phyloP scores from a whole-genome alignment of 2,888 invertebrate species.

The Margaritifera margaritifera region DNA sequence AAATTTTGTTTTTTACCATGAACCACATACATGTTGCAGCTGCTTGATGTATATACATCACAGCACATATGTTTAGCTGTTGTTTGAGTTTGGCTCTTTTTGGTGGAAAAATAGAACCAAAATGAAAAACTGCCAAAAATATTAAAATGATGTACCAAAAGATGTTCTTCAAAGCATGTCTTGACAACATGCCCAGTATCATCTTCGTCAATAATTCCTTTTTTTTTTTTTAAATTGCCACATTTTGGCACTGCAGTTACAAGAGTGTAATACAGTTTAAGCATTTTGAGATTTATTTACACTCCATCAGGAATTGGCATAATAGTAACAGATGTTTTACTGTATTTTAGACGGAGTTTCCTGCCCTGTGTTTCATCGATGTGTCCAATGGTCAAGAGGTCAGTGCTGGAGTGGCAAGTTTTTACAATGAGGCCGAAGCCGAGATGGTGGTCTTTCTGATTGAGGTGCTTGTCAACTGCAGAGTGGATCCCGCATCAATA shows the following conservation, averaged over 20 bases:
- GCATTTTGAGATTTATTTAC: background rate
- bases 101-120: too few relatives aligned
- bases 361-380: constrained; percentile 61
- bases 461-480: constrained; percentile 37
- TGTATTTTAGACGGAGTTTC: constrained; percentile 44
- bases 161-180: too few relatives aligned
- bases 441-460: constrained; percentile 57
- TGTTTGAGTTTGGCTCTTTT: too few relatives aligned
- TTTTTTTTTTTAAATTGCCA: too few relatives aligned
- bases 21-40: too few relatives aligned
- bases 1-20: too few relatives aligned
- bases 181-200: too few relatives aligned
- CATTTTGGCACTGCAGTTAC: background rate
- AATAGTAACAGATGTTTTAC: background rate
- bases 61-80: too few relatives aligned
- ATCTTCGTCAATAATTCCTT: too few relatives aligned
- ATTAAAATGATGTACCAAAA: too few relatives aligned
- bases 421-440: constrained; percentile 59
- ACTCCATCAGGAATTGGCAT: background rate
- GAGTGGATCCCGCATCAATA: constrained; percentile 50
- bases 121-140: too few relatives aligned
- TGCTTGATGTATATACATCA: too few relatives aligned
- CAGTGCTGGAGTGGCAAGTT: constrained; percentile 52
- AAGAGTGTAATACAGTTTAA: background rate
- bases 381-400: constrained; percentile 51